These are phyloP conservation scores for Crocuta crocuta DNA, from an alignment of 2,113 vertebrate species.

Conservation along the genomic window DNA sequence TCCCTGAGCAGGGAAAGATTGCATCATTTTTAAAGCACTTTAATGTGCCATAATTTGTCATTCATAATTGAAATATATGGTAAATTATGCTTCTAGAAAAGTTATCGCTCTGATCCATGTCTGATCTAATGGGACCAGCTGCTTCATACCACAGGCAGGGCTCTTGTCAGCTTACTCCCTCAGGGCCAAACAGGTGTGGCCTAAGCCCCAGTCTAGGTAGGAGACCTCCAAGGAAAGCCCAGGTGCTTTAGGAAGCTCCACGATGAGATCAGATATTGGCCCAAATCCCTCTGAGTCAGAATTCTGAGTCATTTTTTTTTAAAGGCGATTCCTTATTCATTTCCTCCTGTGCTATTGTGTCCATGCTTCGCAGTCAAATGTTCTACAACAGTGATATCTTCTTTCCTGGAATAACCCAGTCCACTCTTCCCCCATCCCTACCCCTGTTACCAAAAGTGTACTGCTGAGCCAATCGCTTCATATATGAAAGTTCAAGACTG, in stretches of 20 bases:
- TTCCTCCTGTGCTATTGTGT: conserved; percentile 13
- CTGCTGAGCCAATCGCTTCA: neutral
- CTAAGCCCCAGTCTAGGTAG: conserved; percentile 50
- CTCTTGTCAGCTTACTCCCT: neutral
- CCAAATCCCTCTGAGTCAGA: conserved; percentile 68
- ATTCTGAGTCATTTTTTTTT: conserved; percentile 65
- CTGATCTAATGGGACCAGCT: conserved; percentile 60
- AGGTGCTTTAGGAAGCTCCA: conserved; percentile 68
- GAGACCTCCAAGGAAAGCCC: conserved; percentile 61
- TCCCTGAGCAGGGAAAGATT: neutral
- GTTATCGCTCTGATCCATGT: neutral
- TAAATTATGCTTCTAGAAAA: conserved; percentile 51
- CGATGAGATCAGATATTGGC: conserved; percentile 78
- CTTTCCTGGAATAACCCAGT: neutral
- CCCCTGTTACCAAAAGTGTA: too few relatives aligned
- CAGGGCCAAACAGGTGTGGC: conserved; percentile 66
- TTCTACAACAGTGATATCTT: neutral
- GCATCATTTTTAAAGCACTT: neutral
- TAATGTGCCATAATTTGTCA: neutral
- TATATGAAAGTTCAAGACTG: neutral
- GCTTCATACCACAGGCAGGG: neutral
- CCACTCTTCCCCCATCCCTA: neutral
- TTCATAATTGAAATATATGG: neutral
- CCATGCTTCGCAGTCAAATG: neutral
- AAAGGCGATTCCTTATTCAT: neutral